A percentile compares a stretch with the other conserved stretches of the same genome.
Conservation (phyloP, 2,888 invertebrate species). For the Philaethria dido region DNA sequence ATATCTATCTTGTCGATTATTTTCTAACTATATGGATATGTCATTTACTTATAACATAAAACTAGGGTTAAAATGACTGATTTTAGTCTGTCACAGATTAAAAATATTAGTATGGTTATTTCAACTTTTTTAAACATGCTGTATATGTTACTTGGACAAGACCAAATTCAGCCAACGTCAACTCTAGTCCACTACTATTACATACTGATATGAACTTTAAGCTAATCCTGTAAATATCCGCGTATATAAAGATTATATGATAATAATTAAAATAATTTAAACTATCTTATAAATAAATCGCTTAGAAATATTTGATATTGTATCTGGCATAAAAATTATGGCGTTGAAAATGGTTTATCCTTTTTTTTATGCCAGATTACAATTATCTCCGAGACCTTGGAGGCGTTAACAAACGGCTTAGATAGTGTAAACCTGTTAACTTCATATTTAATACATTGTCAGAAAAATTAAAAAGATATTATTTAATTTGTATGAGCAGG, state of each 20-base stretch:
- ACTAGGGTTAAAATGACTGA: not conserved
- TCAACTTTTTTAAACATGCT: not conserved
- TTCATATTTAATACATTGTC: no score
- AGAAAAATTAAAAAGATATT: no score
- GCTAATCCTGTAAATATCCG: not conserved
- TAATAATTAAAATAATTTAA: not conserved
- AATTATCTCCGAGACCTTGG: not conserved
- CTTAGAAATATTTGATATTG: no score
- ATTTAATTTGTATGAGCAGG: no score
- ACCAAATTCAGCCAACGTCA: not conserved
- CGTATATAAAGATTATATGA: conserved; percentile 12
- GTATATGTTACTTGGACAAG: not conserved
- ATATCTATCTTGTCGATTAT: conserved; percentile 1
- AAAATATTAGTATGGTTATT: not conserved
- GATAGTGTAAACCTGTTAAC: no score
- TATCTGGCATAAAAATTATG: no score
- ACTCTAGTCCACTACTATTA: not conserved
- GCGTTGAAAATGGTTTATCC: no score
- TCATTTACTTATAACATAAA: not conserved
- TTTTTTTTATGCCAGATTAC: no score
- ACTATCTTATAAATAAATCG: not conserved
- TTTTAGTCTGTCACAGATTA: not conserved
- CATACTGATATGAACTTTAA: conserved; percentile 4
- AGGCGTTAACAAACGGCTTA: conserved; percentile 34
- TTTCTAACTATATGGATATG: conserved; percentile 10